Percentiles rank a stretch among this genome's conserved stretches.
These are phyloP conservation scores for Stegastes partitus DNA, from an alignment of 2,113 vertebrate species.

Conservation along the genomic window DNA sequence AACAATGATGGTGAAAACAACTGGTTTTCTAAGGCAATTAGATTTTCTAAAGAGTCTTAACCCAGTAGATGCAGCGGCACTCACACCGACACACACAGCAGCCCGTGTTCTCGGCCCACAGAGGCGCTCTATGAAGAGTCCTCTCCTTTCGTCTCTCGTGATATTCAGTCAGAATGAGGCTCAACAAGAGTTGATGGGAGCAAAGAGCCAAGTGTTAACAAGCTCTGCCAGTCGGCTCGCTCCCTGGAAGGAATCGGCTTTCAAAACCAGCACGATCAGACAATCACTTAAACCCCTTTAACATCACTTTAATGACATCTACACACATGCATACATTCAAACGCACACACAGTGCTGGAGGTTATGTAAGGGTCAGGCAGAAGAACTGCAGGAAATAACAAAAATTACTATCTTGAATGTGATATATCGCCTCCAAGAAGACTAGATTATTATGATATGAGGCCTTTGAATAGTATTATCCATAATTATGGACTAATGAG, in stretches of 20 bases:
- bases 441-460: conserved; percentile 24
- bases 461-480: conserved; percentile 31
- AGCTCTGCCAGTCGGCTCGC: conserved; percentile 69
- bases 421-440: conserved; percentile 22
- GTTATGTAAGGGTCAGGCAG: conserved; percentile 55
- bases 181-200: conserved; percentile 64
- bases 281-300: conserved; percentile 77
- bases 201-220: conserved; percentile 73
- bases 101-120: not conserved
- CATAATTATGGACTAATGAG: conserved; percentile 59
- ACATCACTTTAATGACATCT: conserved; percentile 75
- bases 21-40: not conserved
- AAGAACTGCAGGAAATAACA: conserved; percentile 52
- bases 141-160: conserved; percentile 15
- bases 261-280: conserved; percentile 70
- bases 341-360: conserved; percentile 6
- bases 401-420: conserved; percentile 37
- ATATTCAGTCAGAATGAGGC: conserved; percentile 45
- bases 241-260: conserved; percentile 61
- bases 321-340: conserved; percentile 5
- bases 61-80: not conserved
- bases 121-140: conserved; percentile 15
- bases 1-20: conserved; percentile 7
- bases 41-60: conserved; percentile 9
- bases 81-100: conserved; percentile 9